A percentile compares a stretch with the other conserved stretches of the same genome.
These are phyloP conservation scores for Plectropomus leopardus DNA, from an alignment of 2,113 vertebrate species.

Conservation along the genomic window DNA sequence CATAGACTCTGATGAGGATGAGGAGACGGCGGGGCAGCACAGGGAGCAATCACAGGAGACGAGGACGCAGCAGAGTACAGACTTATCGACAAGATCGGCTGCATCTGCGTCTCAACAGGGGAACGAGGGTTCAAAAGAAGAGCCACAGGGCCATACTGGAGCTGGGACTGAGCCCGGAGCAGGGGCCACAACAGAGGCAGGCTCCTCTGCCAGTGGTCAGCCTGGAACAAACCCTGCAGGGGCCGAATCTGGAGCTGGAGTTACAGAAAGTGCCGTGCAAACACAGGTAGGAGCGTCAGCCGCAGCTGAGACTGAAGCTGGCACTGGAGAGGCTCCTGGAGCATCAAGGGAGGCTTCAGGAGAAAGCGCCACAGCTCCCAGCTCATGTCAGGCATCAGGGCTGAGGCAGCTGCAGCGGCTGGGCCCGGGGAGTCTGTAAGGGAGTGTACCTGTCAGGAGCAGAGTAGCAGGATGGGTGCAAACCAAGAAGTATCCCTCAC, in stretches of 20 bases:
- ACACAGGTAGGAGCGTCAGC: constrained; percentile 19
- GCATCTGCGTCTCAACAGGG: constrained; percentile 34
- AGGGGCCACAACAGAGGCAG: constrained; percentile 8
- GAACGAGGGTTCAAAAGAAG: background rate
- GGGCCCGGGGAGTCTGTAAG: constrained; percentile 5
- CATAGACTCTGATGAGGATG: constrained; percentile 97
- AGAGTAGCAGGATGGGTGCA: constrained; percentile 59
- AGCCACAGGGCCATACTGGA: constrained; percentile 52
- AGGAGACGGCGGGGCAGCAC: constrained; percentile 76
- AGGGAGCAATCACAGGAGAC: constrained; percentile 49
- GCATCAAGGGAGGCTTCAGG: constrained; percentile 14
- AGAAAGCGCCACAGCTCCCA: constrained; percentile 14
- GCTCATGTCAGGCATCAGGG: constrained; percentile 27
- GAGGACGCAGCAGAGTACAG: constrained; percentile 14
- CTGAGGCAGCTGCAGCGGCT: constrained; percentile 7
- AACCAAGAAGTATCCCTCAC: constrained; percentile 81
- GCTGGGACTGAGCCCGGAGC: constrained; percentile 66
- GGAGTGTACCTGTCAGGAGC: constrained; percentile 58
- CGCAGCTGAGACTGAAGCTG: constrained; percentile 34
- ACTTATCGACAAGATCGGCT: background rate
- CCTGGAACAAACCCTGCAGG: background rate
- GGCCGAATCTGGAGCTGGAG: constrained; percentile 6
- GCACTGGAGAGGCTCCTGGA: background rate
- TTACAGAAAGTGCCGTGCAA: constrained; percentile 19
- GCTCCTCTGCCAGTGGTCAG: constrained; percentile 15